These are phyloP conservation scores for human (Homo sapiens) DNA, from an alignment of 2,113 vertebrate genomes.

Conservation along the genomic window DNA sequence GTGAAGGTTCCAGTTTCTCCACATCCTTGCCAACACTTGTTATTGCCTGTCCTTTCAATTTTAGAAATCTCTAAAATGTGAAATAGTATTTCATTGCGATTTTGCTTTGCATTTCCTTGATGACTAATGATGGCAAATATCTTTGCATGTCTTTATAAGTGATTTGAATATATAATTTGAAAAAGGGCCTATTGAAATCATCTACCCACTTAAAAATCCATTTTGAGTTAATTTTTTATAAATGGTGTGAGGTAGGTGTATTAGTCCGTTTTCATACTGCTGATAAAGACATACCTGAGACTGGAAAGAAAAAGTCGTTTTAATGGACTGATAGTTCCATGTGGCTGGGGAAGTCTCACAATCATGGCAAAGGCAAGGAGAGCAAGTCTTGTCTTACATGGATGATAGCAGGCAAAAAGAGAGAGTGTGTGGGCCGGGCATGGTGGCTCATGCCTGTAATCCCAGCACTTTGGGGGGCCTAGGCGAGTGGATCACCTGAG, in stretches of 20 bases:
- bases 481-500: too few species aligned
- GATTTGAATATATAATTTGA: neutral
- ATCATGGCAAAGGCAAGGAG: too few species aligned
- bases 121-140: neutral
- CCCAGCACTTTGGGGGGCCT: too few species aligned
- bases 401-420: too few species aligned
- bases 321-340: too few species aligned
- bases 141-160: neutral
- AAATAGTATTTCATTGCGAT: neutral
- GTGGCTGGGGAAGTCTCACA: too few species aligned
- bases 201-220: neutral
- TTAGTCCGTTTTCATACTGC: too few species aligned
- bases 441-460: too few species aligned
- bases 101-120: neutral
- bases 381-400: too few species aligned
- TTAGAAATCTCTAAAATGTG: neutral
- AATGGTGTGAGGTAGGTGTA: neutral
- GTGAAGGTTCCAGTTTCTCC: neutral
- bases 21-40: neutral
- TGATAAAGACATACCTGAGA: too few species aligned
- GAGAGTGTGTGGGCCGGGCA: too few species aligned
- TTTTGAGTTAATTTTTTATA: neutral
- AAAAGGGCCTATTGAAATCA: neutral
- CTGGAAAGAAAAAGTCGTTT: too few species aligned
- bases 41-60: neutral